Evolutionary conservation across 2,888 invertebrate species (phyloP).

Genomic region (Listrodromus nycthemerus): DNA sequence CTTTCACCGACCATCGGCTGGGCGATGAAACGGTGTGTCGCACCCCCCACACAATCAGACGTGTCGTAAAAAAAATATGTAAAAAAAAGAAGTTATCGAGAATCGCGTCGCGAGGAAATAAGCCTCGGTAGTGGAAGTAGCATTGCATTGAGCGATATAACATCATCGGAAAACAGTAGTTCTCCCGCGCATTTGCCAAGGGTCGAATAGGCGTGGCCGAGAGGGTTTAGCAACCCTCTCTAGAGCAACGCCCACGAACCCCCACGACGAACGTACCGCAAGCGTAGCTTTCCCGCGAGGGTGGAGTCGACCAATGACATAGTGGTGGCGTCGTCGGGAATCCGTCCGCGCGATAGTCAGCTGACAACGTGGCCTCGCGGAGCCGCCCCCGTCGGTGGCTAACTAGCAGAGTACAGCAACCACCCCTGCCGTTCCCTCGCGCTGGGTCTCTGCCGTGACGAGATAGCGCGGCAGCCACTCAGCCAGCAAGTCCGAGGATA

Average conservation of each 20-base stretch:
- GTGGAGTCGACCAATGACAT: constrained; percentile 82
- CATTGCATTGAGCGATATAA: neutral
- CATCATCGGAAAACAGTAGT: constrained; percentile 4
- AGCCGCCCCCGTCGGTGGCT: constrained; percentile 80
- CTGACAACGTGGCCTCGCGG: constrained; percentile 82
- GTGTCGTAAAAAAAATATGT: neutral
- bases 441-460: constrained; percentile 69
- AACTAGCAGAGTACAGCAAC: constrained; percentile 73
- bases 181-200: constrained; percentile 49
- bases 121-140: constrained; percentile 10
- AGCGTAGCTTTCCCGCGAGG: constrained; percentile 68
- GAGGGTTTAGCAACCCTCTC: constrained; percentile 68
- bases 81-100: neutral
- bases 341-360: constrained; percentile 69
- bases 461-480: constrained; percentile 79
- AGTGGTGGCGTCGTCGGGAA: constrained; percentile 70
- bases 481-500: constrained; percentile 81
- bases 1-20: neutral
- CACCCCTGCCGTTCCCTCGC: constrained; percentile 73
- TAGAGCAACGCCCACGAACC: constrained; percentile 72
- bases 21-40: constrained; percentile 4
- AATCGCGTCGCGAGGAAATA: constrained; percentile 34
- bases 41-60: neutral
- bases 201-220: constrained; percentile 71
- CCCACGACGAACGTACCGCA: constrained; percentile 63